phyloP scores from a whole-genome alignment of 2,888 invertebrate genomes.

The Chorisops tibialis region DNA sequence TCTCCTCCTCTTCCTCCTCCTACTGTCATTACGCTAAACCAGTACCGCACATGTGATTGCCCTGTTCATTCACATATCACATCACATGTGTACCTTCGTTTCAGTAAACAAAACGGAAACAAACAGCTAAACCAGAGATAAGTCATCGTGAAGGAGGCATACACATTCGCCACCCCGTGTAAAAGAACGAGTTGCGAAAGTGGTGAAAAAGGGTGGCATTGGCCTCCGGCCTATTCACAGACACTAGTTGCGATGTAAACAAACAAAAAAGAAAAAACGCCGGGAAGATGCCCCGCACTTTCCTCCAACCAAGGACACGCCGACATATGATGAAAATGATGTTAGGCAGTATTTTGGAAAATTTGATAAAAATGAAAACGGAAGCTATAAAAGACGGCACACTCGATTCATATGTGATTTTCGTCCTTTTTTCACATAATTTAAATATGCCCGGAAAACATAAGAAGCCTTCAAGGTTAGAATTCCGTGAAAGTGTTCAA shows the following conservation, averaged over 20 bases:
- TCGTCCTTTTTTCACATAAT: no score
- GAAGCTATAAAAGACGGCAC: no score
- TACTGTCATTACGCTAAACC: slow-evolving; percentile 10
- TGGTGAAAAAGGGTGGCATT: slow-evolving; percentile 4
- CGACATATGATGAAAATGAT: no score
- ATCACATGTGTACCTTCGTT: slow-evolving; percentile 7
- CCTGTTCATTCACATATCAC: slow-evolving; percentile 20
- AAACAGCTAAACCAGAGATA: slow-evolving; percentile 21
- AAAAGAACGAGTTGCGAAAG: not conserved
- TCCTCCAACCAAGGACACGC: no score
- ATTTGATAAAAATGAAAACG: no score
- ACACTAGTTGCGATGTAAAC: slow-evolving; percentile 26
- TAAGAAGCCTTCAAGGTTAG: no score
- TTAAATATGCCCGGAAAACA: no score
- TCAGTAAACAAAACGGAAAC: slow-evolving; percentile 17
- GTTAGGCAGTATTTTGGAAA: no score
- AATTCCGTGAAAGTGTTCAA: no score
- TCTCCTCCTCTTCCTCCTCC: not conserved
- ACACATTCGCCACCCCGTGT: not conserved
- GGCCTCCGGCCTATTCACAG: slow-evolving; percentile 5
- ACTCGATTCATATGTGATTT: no score
- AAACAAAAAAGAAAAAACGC: no score
- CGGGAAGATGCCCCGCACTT: no score
- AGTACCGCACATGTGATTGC: slow-evolving; percentile 18
- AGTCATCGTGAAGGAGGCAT: slow-evolving; percentile 13